Conservation (phyloP, 2,888 invertebrate species). For the Polydrusus cervinus region DNA sequence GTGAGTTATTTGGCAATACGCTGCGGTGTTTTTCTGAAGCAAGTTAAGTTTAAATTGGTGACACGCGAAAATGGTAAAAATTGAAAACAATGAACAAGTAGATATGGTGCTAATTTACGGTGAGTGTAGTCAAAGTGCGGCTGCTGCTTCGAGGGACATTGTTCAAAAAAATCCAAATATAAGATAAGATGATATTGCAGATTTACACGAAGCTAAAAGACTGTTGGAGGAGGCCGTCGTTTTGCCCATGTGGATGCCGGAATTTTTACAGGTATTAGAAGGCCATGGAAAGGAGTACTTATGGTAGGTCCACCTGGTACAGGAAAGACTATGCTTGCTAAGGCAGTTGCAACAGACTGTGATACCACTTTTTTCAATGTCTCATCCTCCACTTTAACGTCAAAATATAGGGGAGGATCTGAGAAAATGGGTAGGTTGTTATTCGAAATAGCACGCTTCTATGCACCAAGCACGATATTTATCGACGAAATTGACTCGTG, state of each 20-base stretch:
- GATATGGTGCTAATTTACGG: too few species aligned
- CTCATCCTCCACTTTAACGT: constrained; percentile 96
- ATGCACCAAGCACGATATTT: constrained; percentile 98
- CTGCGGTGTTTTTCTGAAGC: too few species aligned
- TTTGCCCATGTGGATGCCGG: constrained; percentile 97
- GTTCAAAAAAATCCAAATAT: constrained; percentile 98
- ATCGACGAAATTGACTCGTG: constrained; percentile 99
- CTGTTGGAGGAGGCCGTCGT: constrained; percentile 97
- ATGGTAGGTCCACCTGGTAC: constrained; percentile 96
- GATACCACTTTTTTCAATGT: constrained; percentile 98
- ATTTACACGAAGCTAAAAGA: constrained; percentile 90
- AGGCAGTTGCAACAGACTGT: constrained; percentile 99
- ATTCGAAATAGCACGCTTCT: constrained; percentile 99
- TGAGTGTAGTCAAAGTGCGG: too few species aligned
- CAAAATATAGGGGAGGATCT: constrained; percentile 99
- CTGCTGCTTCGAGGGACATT: too few species aligned
- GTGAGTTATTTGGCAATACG: too few species aligned
- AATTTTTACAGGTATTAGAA: constrained; percentile 92
- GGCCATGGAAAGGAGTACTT: constrained; percentile 97
- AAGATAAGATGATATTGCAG: constrained; percentile 95
- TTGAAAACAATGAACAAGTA: too few species aligned
- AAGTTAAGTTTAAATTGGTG: too few species aligned
- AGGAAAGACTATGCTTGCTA: constrained; percentile 97
- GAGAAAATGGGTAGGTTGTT: constrained; percentile 97
- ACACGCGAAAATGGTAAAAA: too few species aligned